A percentile compares a stretch with the other conserved stretches of the same genome.
phyloP scores from a whole-genome alignment of 2,113 vertebrate species.

The Sinocyclocheilus maitianheensis region DNA sequence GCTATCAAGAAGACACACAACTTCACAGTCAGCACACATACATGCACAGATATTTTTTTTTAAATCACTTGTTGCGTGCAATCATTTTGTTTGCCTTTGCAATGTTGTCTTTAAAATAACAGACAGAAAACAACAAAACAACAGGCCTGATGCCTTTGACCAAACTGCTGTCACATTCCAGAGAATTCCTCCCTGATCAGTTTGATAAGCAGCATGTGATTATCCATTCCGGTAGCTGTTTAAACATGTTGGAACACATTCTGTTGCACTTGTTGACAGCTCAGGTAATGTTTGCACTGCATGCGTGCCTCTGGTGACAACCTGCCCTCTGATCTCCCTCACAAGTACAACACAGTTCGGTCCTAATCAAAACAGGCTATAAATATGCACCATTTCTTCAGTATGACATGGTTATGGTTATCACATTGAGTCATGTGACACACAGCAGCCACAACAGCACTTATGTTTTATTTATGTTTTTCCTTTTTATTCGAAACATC shows the following conservation, averaged over 20 bases:
- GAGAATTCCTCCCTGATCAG: not conserved
- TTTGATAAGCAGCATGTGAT: constrained; percentile 9
- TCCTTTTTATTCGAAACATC: too few relatives aligned
- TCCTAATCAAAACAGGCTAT: not conserved
- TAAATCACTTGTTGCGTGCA: not conserved
- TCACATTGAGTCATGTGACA: too few relatives aligned
- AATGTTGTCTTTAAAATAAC: not conserved
- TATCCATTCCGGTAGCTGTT: not conserved
- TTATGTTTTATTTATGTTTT: too few relatives aligned
- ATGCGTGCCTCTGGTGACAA: not conserved
- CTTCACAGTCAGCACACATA: not conserved
- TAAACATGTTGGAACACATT: not conserved
- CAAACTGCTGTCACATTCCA: not conserved
- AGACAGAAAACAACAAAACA: not conserved
- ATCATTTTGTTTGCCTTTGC: too few relatives aligned
- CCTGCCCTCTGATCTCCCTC: not conserved
- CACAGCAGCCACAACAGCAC: too few relatives aligned
- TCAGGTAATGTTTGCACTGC: not conserved
- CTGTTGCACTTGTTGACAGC: constrained; percentile 23
- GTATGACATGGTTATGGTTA: not conserved
- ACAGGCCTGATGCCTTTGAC: not conserved
- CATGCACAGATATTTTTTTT: not conserved
- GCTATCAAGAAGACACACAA: too few relatives aligned
- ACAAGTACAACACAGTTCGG: not conserved
- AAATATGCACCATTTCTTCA: not conserved